Base-by-base conservation (phyloP, 35 echinoderm and acorn worm genomes). In the Holothuria glaberrima region DNA sequence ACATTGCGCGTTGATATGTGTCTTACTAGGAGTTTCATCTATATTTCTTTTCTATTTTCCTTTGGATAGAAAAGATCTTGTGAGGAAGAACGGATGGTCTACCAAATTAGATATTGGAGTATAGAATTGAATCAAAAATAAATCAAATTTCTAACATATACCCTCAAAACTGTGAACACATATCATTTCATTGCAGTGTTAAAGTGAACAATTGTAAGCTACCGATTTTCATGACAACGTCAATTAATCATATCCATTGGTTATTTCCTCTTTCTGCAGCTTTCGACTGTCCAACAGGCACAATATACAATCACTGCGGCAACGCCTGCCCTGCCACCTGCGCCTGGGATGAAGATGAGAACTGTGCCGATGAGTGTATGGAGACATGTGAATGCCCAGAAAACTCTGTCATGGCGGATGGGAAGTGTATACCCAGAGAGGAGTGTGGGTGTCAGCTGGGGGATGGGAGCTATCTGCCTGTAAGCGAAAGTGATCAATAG, bases 351-450 rank as follows among this genome's bases (percentile, higher is more conserved):
- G n/a, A 9, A 21, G 19, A 48, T 9, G 32, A 29, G 6, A 22
- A 24, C 48, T 77, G 73, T 28, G 41, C 25, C 19, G 48, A 48
- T 34, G 73, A 48, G 22, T 77, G 73, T 14, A 21, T 77, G 9
- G 73, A 77, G 26, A 77, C 73, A 22, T 77, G 73, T 21, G 48
- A n/a, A 24, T 77, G 73, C 36, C 38, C 38, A 20, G n/a, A 33
- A 21, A 48, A 48, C 12, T 48, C 25, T 48, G 35, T 77, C 19
- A 48, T 77, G 19, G 48, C 25, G 73, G 48, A 77, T 48, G 25
- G 36, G 14, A 24, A 38, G 22, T 77, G 73, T 26, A 48, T 77
- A 6, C 41, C 22, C 21, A 20, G n/a, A 27, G 21, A 48, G 21
- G 73, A 77, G 48, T 77, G 73, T 25, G 36, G 36, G 4, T 77